Conservation (phyloP, 2,113 vertebrate species). For the Excalfactoria chinensis region DNA sequence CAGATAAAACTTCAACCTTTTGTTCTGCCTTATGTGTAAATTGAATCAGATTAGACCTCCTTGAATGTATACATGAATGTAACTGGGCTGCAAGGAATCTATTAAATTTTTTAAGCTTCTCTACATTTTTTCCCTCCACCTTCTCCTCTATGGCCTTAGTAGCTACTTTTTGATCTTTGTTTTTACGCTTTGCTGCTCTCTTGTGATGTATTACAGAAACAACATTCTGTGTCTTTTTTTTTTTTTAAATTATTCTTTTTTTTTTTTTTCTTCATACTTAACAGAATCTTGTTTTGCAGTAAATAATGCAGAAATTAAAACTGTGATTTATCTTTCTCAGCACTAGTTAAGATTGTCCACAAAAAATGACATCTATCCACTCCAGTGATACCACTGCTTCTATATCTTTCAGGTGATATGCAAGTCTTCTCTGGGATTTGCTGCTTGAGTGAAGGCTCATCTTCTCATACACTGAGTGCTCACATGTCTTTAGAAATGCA, state of each 20-base stretch:
- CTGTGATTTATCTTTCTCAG: background rate
- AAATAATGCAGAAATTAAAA: background rate
- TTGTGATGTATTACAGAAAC: slow-evolving; percentile 12
- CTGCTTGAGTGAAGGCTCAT: background rate
- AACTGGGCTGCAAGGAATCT: background rate
- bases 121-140: background rate
- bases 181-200: slow-evolving; percentile 58
- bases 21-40: background rate
- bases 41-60: background rate
- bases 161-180: background rate
- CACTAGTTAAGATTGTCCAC: background rate
- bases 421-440: background rate
- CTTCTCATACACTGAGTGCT: background rate
- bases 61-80: background rate
- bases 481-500: background rate
- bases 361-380: fast-evolving
- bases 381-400: background rate
- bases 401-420: background rate
- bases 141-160: background rate
- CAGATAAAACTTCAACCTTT: background rate
- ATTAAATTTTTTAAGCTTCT: background rate
- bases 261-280: background rate
- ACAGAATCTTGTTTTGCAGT: background rate
- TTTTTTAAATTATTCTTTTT: background rate
- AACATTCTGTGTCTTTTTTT: background rate